Base-by-base conservation (phyloP, 2,888 invertebrate species). In the Petrolisthes manimaculis region DNA sequence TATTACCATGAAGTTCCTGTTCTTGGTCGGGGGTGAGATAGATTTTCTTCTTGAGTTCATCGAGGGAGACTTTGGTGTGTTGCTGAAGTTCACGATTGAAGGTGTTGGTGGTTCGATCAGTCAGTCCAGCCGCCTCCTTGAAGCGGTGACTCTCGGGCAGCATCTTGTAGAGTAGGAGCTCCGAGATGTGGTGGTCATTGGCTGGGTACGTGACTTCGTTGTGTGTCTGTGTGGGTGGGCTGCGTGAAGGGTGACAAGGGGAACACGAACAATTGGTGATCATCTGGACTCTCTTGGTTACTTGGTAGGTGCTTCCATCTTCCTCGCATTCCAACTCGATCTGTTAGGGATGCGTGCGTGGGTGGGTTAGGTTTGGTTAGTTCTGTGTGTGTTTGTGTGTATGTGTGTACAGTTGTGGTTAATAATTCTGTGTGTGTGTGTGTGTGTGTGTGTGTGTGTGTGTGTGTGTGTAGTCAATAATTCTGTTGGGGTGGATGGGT, bases 201-300 rank as follows among this genome's bases (percentile, higher is more conserved):
- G 69, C 53, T 4, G 81, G 82, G 82, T 80, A 77, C 74, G 88
- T 84, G 83, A 89, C 85, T 51, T 87, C 89, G 79, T 89, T 88
- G 67, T 80, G 21, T 74, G 53, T 37, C 51, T 14, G 4, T 3
- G 79, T n/a, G 6, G 80, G 54, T 24, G 61, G 88, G 18, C 77
- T 53, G 71, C 83, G 71, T 53, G 75, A 18, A 3, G 88, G 84
- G 79, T 85, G 85, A 91, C 95, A 95, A 0, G 95, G 94, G 89
- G 94, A 94, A 92, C 95, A 95, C 21, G 95, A 94, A 92, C 95
- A 95, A 91, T 95, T 95, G 21, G 94, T 94, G 87, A 95, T 95
- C 86, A 95, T 94, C 92, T 95, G 90, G 18, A 91, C 81, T 21
- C 78, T 86, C 80, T 91, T 91, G 54, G 83, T 88, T 9, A 89